Base-by-base conservation (phyloP, 2,888 invertebrate genomes). In the Neelides folsomi region DNA sequence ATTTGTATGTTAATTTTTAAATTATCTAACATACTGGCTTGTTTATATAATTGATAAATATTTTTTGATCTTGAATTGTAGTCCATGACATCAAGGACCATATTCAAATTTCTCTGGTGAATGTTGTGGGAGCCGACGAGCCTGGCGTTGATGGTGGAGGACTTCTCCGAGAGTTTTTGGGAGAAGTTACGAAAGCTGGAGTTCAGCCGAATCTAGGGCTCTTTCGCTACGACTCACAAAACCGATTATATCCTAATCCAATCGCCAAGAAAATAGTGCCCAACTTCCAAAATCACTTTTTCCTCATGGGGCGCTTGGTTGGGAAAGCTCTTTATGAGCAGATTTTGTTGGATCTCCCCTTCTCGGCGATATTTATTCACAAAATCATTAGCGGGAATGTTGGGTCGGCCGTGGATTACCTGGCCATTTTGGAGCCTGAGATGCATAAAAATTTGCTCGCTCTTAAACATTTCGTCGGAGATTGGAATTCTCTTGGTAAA, bases 111-210 rank as follows among this genome's bases (percentile, higher is more conserved):
- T 89, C 90, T 67, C 75, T 95, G 62, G 81, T 92, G 42, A 97
- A 94, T 66, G 81, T 81, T 52, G 83, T 86, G 1, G 97, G 95
- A 0, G 74, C 90, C 12, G 87, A 90, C 65, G 97, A 98, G 70
- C 90, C 90, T 0, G 98, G 97, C 0, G 87, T 97, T 2, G 98
- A 98, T 69, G 97, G 97, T 2, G 97, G 97, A 1, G 97, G 97
- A 0, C 79, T 98, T 12, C 93, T 94, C 68, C 77, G 95, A 44
- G 98, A 98, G 71, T 97, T 97, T 69, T 75, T 97, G 2, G 85
- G 86, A 1, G 94, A 95, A 70, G 75, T 97, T 9, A 76, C 97
- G 27, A 92, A 89, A 76, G 89, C 93, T 0, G 87, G 88, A 1
- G 95, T 95, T 68, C 94, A 97, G 74, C 94, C 97, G 0, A 94